These are phyloP conservation scores for Calameuta idolon DNA, from an alignment of 2,888 invertebrate genomes.

Conservation along the genomic window DNA sequence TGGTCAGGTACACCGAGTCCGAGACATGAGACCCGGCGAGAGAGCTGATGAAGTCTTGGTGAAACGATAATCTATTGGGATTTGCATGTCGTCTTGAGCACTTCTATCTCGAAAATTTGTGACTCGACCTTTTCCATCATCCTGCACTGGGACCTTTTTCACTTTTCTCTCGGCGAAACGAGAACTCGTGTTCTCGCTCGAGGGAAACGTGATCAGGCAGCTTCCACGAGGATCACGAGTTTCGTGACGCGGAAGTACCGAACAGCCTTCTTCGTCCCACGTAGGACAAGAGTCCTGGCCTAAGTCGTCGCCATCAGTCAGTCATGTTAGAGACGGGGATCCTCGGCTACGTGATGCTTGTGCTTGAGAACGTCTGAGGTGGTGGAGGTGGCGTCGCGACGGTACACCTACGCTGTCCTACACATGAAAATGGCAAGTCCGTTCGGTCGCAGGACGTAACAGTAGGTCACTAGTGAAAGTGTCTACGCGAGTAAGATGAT, in stretches of 20 bases:
- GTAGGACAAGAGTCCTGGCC: not conserved
- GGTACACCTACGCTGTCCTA: not conserved
- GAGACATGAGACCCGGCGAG: not conserved
- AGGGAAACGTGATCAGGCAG: conserved; percentile 39
- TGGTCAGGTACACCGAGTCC: conserved; percentile 53
- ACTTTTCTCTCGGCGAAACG: not conserved
- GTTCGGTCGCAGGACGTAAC: conserved; percentile 39
- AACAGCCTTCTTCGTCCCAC: too few relatives aligned
- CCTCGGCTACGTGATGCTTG: not conserved
- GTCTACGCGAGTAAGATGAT: conserved; percentile 57
- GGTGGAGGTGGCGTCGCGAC: conserved; percentile 25
- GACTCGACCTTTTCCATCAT: not conserved
- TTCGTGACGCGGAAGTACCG: conserved; percentile 46
- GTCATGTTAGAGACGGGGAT: not conserved
- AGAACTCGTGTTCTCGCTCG: not conserved
- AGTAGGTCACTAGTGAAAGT: conserved; percentile 66
- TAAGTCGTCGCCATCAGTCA: not conserved
- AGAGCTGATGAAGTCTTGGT: not conserved
- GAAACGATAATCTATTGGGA: not conserved
- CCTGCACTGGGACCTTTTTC: not conserved
- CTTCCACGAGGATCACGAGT: conserved; percentile 6
- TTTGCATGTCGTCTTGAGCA: not conserved
- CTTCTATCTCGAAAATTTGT: not conserved
- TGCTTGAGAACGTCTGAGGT: not conserved
- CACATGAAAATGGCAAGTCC: not conserved